Evolutionary conservation across 1,140 invertebrate genomes (phyloP).

Genomic region (Bombus pascuorum): DNA sequence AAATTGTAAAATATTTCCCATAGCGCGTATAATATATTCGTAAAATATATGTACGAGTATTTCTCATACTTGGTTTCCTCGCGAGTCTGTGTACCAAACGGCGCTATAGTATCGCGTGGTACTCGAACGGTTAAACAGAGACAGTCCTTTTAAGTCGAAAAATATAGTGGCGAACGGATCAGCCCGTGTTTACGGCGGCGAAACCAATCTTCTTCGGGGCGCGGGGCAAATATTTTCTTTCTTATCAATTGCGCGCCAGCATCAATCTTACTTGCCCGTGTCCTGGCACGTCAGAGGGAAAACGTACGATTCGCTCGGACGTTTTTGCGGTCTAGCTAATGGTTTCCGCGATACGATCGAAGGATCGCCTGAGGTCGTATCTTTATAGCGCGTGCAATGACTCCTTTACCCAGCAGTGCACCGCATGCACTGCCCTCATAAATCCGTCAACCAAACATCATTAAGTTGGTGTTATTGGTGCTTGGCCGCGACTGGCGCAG

Average conservation of each 20-base stretch:
- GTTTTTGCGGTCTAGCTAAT: slow-evolving; percentile 63
- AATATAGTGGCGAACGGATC: not conserved
- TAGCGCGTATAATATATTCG: no score
- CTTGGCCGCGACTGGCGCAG: slow-evolving; percentile 65
- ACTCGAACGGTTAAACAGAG: no score
- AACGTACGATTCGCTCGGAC: slow-evolving; percentile 34
- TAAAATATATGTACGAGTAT: no score
- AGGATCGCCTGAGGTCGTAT: slow-evolving; percentile 64
- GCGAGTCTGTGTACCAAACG: not conserved
- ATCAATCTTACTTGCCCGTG: slow-evolving; percentile 58
- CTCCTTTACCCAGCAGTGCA: slow-evolving; percentile 60
- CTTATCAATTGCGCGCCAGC: slow-evolving; percentile 59
- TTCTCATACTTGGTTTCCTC: no score
- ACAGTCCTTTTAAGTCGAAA: not conserved
- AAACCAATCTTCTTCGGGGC: slow-evolving; percentile 23
- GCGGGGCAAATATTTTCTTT: slow-evolving; percentile 53
- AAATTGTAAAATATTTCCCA: no score
- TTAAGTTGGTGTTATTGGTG: slow-evolving; percentile 72
- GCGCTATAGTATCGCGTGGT: not conserved
- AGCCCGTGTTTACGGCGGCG: slow-evolving; percentile 24
- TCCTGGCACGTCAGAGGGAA: slow-evolving; percentile 24
- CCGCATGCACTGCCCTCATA: slow-evolving; percentile 68
- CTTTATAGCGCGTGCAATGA: slow-evolving; percentile 68
- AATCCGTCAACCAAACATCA: slow-evolving; percentile 73
- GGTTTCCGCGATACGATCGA: slow-evolving; percentile 69